phyloP scores from a whole-genome alignment of 1,140 invertebrate species.

The Cryptotermes secundus region DNA sequence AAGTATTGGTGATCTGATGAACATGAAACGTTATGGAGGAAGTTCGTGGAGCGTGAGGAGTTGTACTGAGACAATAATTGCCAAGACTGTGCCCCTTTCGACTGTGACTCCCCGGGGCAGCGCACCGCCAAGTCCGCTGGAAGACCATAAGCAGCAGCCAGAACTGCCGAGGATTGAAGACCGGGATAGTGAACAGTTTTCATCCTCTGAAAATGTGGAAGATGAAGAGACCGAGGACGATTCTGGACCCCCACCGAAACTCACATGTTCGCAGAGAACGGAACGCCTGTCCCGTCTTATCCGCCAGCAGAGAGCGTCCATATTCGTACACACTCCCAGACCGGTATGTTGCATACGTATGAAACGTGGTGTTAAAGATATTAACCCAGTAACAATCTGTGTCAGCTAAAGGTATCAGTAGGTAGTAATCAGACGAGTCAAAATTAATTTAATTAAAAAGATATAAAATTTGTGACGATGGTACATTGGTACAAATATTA shows the following conservation, averaged over 20 bases:
- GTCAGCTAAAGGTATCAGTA: too few relatives aligned
- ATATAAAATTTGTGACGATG: too few relatives aligned
- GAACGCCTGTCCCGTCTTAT: constrained; percentile 26
- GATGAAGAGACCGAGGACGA: not conserved
- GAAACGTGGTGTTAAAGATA: too few relatives aligned
- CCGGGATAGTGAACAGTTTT: not conserved
- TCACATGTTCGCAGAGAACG: constrained; percentile 22
- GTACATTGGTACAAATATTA: too few relatives aligned
- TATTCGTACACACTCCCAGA: not conserved
- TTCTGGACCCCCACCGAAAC: not conserved
- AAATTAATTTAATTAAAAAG: too few relatives aligned
- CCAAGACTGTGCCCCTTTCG: constrained; percentile 67
- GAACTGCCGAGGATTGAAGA: not conserved
- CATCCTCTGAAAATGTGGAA: not conserved
- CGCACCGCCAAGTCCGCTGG: not conserved
- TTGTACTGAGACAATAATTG: constrained; percentile 59
- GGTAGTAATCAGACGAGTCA: too few relatives aligned
- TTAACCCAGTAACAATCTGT: too few relatives aligned
- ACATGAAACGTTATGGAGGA: constrained; percentile 67
- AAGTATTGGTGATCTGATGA: constrained; percentile 77
- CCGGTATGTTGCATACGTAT: not conserved
- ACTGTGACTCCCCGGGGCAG: constrained; percentile 53
- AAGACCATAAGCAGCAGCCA: not conserved
- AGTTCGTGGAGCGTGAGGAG: constrained; percentile 65
- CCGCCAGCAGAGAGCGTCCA: constrained; percentile 23